Evolutionary conservation across 2,113 vertebrate genomes (phyloP).

Genomic region (Eublepharis macularius): DNA sequence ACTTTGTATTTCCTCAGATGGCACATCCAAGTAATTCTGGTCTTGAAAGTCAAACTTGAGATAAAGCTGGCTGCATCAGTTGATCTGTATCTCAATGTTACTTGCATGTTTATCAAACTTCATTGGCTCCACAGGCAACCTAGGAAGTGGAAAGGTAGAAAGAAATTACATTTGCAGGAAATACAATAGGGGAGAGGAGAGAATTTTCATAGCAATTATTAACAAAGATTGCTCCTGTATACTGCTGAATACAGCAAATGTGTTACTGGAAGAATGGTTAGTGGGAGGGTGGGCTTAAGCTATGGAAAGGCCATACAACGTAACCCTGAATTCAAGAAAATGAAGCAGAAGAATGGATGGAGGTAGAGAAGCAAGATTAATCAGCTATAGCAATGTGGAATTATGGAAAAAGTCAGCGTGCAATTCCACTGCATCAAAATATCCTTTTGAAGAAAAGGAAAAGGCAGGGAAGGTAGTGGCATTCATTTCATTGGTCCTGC

Average conservation of each 20-base stretch:
- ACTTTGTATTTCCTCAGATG: slow-evolving; percentile 60
- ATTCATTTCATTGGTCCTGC: not conserved
- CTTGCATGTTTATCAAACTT: slow-evolving; percentile 53
- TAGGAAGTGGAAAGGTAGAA: slow-evolving; percentile 48
- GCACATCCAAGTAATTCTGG: slow-evolving; percentile 56
- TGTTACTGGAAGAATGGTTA: not conserved
- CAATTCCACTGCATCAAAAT: slow-evolving; percentile 12
- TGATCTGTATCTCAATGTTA: slow-evolving; percentile 67
- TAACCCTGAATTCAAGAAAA: not conserved
- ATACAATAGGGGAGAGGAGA: slow-evolving; percentile 30
- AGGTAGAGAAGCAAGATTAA: not conserved
- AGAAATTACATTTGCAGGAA: slow-evolving; percentile 56
- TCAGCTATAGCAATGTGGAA: not conserved
- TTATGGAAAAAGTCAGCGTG: not conserved
- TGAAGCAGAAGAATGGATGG: not conserved
- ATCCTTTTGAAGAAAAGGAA: not conserved
- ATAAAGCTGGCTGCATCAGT: slow-evolving; percentile 49
- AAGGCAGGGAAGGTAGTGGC: not conserved
- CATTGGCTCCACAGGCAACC: slow-evolving; percentile 48
- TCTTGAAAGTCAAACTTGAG: slow-evolving; percentile 69
- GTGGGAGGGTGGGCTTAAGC: not conserved
- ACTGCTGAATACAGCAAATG: slow-evolving; percentile 50
- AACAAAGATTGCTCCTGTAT: slow-evolving; percentile 22
- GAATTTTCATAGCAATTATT: slow-evolving; percentile 61
- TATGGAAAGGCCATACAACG: slow-evolving; percentile 7